Conservation (phyloP, 2,797 vertebrate genomes). For the Amblyopsis hoosieri region DNA sequence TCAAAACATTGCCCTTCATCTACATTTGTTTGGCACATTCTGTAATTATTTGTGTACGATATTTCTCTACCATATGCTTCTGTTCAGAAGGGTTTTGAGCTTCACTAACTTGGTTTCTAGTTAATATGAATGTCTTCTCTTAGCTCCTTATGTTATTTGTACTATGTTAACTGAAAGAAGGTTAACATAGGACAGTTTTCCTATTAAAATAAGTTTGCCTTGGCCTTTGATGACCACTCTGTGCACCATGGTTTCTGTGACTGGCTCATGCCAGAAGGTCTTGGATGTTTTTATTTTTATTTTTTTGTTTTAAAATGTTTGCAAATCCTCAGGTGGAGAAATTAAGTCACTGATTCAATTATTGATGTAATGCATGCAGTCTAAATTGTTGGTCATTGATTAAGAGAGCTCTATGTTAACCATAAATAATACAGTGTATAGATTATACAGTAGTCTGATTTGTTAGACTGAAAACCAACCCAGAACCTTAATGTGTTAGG, state of each 20-base stretch:
- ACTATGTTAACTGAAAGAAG: no score
- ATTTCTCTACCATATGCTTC: neutral
- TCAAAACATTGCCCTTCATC: conserved; percentile 6
- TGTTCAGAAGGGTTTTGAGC: no score
- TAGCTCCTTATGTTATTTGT: no score
- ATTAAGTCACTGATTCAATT: conserved; percentile 4
- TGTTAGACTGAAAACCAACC: no score
- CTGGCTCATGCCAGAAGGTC: neutral
- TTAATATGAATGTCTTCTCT: no score
- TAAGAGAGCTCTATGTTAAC: no score
- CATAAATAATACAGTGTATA: no score
- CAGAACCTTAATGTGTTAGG: no score
- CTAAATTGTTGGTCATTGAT: no score
- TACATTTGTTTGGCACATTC: neutral
- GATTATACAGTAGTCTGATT: no score
- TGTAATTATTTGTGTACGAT: no score
- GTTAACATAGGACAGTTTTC: neutral
- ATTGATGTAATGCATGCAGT: neutral
- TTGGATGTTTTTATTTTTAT: conserved; percentile 3
- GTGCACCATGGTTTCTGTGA: neutral
- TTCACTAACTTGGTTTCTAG: no score
- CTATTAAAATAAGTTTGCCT: neutral
- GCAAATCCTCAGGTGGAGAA: conserved; percentile 18
- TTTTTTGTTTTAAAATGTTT: conserved; percentile 6
- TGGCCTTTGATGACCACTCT: neutral